phyloP scores from a whole-genome alignment of 64 coral and sea anemone genomes.

The Montipora foliosa region DNA sequence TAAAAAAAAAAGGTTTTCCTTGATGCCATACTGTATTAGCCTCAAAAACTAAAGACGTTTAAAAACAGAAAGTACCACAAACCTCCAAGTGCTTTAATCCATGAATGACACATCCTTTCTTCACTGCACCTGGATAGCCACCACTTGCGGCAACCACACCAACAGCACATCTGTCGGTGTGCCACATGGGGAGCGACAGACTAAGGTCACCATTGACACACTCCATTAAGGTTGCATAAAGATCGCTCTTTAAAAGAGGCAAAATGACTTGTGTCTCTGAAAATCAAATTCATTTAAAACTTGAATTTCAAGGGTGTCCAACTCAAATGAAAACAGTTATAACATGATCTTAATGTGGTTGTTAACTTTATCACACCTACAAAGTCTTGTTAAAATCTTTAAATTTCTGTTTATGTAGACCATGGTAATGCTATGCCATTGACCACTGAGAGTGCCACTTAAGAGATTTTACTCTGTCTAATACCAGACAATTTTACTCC shows the following conservation, averaged over 20 bases:
- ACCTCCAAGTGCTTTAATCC: constrained; percentile 73
- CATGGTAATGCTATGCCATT: too few relatives aligned
- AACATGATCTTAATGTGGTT: too few relatives aligned
- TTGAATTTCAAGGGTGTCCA: too few relatives aligned
- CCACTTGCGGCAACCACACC: constrained; percentile 85
- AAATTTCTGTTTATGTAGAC: too few relatives aligned
- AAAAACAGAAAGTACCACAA: not conserved
- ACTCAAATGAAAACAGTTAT: too few relatives aligned
- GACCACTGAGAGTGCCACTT: too few relatives aligned
- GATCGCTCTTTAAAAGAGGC: constrained; percentile 82
- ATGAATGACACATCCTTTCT: constrained; percentile 84
- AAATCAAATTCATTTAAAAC: not conserved
- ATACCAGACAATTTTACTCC: too few relatives aligned
- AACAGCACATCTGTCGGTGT: constrained; percentile 70
- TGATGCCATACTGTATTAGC: not conserved
- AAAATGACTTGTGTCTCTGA: constrained; percentile 92
- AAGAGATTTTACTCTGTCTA: too few relatives aligned
- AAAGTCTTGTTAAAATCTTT: too few relatives aligned
- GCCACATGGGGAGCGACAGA: constrained; percentile 70
- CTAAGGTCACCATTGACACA: constrained; percentile 91
- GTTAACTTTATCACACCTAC: too few relatives aligned
- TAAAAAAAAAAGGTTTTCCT: too few relatives aligned
- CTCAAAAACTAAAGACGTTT: not conserved
- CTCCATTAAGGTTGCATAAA: constrained; percentile 93
- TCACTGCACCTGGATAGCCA: constrained; percentile 82